Evolutionary conservation across 2,888 invertebrate species (phyloP), one percentile per base, ranked within the genome.

Genomic region (Cerastis leucographa): DNA sequence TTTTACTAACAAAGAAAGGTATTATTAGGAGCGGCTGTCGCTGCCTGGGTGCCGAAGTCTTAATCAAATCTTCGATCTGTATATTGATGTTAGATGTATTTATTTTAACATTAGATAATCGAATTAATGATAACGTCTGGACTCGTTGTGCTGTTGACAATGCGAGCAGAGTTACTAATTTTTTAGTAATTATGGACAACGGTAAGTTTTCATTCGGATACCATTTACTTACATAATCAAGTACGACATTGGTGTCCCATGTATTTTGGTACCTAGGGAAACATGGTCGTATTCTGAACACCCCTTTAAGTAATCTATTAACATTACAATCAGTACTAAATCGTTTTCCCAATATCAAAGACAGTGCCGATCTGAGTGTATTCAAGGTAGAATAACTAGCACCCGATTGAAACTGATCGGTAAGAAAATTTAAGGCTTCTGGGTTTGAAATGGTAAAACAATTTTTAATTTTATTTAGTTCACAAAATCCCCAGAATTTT

Each of bases 91-190:
- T 40, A 62, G 40, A 14, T 40, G n/a, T 22, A 22, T 46, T 46
- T 0, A 62, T 40, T 25, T 56, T 25, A 12, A 56, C 14, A 3
- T 56, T 25, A 14, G 12, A 6, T 14, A 7, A 56, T 56, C 14
- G 5, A 7, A 56, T 56, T 25, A 56, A 7, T 14, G 25, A 56
- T 56, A 56, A 25, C 56, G 56, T 56, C 56, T 56, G 56, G 2
- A 56, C 56, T 56, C 56, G 4, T 56, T 56, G 56, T 56, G 56
- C 56, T 11, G 35, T 62, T 6, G 61, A 62, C 61, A 62, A 35
- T 11, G 35, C 61, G 29, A 62, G 61, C 61, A 62, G 61, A 62
- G 61, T 35, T 22, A 62, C 61, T 35, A 62, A 62, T 22, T 62
- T 62, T 35, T 56, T 56, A 1, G 56, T 56, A 25, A 56, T 56